Evolutionary conservation across 2,888 invertebrate genomes (phyloP).

Genomic region (Pachymerium ferrugineum): DNA sequence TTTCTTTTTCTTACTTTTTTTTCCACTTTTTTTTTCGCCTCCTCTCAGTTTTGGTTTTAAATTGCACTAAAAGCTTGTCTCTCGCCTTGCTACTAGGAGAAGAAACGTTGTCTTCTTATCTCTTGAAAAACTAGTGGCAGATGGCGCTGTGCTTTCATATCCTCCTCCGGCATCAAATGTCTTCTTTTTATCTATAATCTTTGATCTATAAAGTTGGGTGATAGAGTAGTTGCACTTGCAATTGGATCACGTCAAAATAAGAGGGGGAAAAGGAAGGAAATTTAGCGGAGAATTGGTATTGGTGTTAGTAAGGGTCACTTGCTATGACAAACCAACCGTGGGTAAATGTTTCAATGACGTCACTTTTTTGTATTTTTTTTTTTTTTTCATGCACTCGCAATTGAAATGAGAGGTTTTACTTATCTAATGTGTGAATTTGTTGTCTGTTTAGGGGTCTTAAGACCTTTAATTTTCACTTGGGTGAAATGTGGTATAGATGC

Average conservation of each 20-base stretch:
- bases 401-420: no score
- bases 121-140: slow-evolving; percentile 22
- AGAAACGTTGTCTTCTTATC: slow-evolving; percentile 24
- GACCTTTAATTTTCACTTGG: no score
- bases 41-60: slow-evolving; percentile 12
- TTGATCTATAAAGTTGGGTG: slow-evolving; percentile 27
- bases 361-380: background rate
- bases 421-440: no score
- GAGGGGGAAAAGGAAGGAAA: background rate
- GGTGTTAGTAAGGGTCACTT: background rate
- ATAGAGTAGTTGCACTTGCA: slow-evolving; percentile 20
- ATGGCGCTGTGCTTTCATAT: slow-evolving; percentile 27
- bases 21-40: no score
- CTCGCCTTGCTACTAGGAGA: slow-evolving; percentile 16
- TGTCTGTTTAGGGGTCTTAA: no score
- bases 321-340: background rate
- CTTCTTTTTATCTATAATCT: slow-evolving; percentile 24
- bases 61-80: slow-evolving; percentile 27
- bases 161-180: slow-evolving; percentile 27
- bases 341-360: background rate
- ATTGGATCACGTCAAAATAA: slow-evolving; percentile 18
- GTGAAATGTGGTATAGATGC: no score
- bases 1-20: background rate
- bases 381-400: no score
- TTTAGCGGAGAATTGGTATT: background rate